Evolutionary conservation across 2,113 vertebrate genomes (phyloP).

Genomic region (pig (Sus scrofa)): T2T-Sscrofa CM000830.6:30463501-30464000

Average conservation of each 20-base stretch:
- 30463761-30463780: background rate
- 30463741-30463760: background rate
- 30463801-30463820: background rate
- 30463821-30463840: background rate
- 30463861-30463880: no score
- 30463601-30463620: constrained; percentile 4
- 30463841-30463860: no score
- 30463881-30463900: no score
- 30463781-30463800: constrained; percentile 3
- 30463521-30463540: background rate
- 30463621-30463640: background rate
- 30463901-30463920: no score
- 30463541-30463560: background rate
- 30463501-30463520: background rate
- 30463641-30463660: background rate
- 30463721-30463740: no score
- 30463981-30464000: no score
- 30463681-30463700: background rate
- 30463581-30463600: background rate
- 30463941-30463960: no score
- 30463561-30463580: background rate
- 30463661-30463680: background rate
- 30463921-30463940: no score
- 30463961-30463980: no score
- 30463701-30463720: background rate